A percentile compares a stretch with the other conserved stretches of the same genome.
These are phyloP conservation scores for Philereme transversata DNA, from an alignment of 2,888 invertebrate genomes.

Conservation along the genomic window DNA sequence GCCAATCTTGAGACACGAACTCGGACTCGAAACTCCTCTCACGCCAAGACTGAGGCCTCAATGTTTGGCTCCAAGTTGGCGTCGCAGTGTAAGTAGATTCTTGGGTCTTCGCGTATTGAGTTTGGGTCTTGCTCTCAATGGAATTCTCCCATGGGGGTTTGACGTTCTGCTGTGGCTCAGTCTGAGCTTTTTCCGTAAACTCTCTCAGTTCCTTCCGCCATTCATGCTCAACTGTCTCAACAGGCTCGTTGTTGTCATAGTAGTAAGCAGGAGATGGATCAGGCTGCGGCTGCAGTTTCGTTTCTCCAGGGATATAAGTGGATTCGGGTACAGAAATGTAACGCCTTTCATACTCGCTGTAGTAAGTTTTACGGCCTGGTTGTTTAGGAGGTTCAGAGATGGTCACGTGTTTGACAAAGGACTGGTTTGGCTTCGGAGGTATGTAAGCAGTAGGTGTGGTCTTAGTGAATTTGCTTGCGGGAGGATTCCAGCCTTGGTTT, in stretches of 20 bases:
- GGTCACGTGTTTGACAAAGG: conserved; percentile 68
- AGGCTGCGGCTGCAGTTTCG: conserved; percentile 72
- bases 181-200: conserved; percentile 74
- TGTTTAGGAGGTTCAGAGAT: conserved; percentile 56
- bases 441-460: conserved; percentile 69
- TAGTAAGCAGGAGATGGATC: conserved; percentile 77
- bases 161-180: conserved; percentile 58
- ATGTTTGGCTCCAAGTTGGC: conserved; percentile 78
- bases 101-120: conserved; percentile 55
- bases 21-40: conserved; percentile 79
- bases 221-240: conserved; percentile 69
- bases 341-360: conserved; percentile 78
- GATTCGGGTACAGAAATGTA: conserved; percentile 78
- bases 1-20: conserved; percentile 71
- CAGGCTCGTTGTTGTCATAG: conserved; percentile 73
- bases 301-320: conserved; percentile 72
- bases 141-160: conserved; percentile 71
- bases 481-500: conserved; percentile 58
- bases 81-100: conserved; percentile 62
- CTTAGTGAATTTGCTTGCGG: conserved; percentile 62
- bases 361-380: conserved; percentile 76
- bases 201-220: conserved; percentile 80
- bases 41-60: conserved; percentile 73
- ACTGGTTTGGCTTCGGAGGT: conserved; percentile 78
- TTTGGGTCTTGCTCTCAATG: conserved; percentile 51